phyloP scores from a whole-genome alignment of 2,888 invertebrate genomes.

The Eurois occulta region DNA sequence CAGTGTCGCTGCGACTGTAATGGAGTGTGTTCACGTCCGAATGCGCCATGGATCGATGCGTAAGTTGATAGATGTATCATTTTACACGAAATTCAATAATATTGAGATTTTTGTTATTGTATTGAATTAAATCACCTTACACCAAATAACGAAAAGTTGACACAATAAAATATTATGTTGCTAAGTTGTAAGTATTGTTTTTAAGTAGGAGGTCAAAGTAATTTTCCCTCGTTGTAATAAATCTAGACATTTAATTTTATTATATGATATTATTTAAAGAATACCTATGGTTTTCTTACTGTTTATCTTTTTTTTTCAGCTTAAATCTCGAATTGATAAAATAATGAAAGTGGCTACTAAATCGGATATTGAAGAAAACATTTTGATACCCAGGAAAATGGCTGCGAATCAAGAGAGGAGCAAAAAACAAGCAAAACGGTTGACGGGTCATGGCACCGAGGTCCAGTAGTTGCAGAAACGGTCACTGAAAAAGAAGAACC shows the following conservation, averaged over 20 bases:
- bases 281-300: constrained; percentile 10
- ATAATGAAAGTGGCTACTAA: constrained; percentile 34
- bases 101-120: too few relatives aligned
- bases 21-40: too few relatives aligned
- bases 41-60: too few relatives aligned
- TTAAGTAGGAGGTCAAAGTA: too few relatives aligned
- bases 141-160: too few relatives aligned
- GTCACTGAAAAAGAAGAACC: too few relatives aligned
- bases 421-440: constrained; percentile 17
- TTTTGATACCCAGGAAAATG: constrained; percentile 3
- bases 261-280: constrained; percentile 11
- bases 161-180: too few relatives aligned
- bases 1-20: constrained; percentile 13
- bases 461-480: constrained; percentile 17
- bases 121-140: too few relatives aligned
- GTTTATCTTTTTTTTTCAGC: constrained; percentile 13
- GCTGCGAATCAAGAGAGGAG: constrained; percentile 9
- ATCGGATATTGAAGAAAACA: constrained; percentile 9
- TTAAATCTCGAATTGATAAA: constrained; percentile 37
- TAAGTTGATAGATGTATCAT: too few relatives aligned
- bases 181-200: too few relatives aligned
- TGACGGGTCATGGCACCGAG: constrained; percentile 18
- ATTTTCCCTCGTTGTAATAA: constrained; percentile 6
- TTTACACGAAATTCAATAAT: too few relatives aligned
- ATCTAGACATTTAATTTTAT: constrained; percentile 16